A percentile compares a stretch with the other conserved stretches of the same genome.
Conservation (phyloP, 2,888 invertebrate species). For the Tetranychus piercei region DNA sequence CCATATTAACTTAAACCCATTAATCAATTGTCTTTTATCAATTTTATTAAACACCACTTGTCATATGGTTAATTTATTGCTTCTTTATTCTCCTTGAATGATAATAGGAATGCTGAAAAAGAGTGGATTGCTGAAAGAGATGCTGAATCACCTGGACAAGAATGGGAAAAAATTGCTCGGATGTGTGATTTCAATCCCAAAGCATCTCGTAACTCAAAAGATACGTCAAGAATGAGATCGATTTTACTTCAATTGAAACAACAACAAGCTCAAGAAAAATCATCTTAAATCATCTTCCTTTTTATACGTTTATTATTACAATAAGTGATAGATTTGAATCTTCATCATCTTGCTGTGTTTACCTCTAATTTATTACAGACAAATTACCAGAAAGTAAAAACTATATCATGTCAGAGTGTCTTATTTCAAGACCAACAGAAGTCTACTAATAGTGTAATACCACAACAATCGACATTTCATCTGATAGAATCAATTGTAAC, state of each 20-base stretch:
- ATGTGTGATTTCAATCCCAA: constrained; percentile 92
- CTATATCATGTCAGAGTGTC: no score
- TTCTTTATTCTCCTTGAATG: constrained; percentile 22
- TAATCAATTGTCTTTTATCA: not conserved
- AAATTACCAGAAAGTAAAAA: no score
- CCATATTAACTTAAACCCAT: not conserved
- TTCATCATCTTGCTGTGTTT: not conserved
- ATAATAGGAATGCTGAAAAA: constrained; percentile 67
- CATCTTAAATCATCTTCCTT: not conserved
- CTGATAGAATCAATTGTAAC: no score
- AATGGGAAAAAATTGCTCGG: constrained; percentile 91
- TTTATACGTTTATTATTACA: not conserved
- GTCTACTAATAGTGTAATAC: no score
- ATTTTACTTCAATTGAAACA: constrained; percentile 92
- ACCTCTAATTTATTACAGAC: not conserved
- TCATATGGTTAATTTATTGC: constrained; percentile 5
- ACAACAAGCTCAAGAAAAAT: constrained; percentile 36
- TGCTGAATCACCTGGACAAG: constrained; percentile 61
- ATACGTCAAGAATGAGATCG: constrained; percentile 82
- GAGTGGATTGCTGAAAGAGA: constrained; percentile 62
- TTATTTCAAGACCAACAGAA: no score
- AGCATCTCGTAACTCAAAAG: constrained; percentile 63
- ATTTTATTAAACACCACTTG: not conserved
- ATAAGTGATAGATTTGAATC: not conserved
- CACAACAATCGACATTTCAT: no score